Base-by-base conservation (phyloP, 2,113 vertebrate genomes). In the Callithrix jacchus region DNA sequence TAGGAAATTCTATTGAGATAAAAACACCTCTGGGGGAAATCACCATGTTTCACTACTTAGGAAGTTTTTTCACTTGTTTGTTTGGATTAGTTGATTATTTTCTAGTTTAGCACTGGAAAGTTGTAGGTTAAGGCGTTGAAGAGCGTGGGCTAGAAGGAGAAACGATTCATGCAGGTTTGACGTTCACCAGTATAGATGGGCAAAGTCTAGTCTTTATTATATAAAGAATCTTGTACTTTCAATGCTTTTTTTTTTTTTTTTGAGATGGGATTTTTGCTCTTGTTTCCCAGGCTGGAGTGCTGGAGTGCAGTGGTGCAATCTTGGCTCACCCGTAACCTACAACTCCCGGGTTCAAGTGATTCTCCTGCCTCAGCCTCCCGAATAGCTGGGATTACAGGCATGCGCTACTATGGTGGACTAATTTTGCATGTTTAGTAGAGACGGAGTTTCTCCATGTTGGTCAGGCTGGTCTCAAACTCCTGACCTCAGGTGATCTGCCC, bases 151-250 rank as follows among this genome's bases (percentile, higher is more conserved):
- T 89, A 37, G 52, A 89, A 86, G 86, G 47, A 84, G 27, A 64
- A 70, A 21, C 2, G 40, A 86, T 81, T 81, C 25, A 10, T 61
- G 6, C 20, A 93, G 91, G 47, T 14, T 80, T 70, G 42, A 16
- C 87, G 58, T 81, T 93, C 45, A 73, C 86, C 83, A 87, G 2
- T 91, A 93, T 93, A 95, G 40, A 42, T 95, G 42, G 88, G 10
- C 42, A 85, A 70, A 86, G 87, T 71, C 49, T 95, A 30, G 37
- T 91, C 74, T 93, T 76, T 79, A 85, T 76, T 73, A 85, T 20
- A 93, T 54, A 73, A 52, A 86, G 27, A 40, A 89, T 6, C 79
- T 64, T 93, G 12, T 94, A 68, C 32, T 96, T 93, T 89, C 6
- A 91, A 5, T 52, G 49, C 49, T 52, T 52, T 52, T 52, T 52